Evolutionary conservation across 1,140 invertebrate genomes (phyloP), one percentile per base, ranked within the genome.

Genomic region (Trypoxylus dichotomus): DNA sequence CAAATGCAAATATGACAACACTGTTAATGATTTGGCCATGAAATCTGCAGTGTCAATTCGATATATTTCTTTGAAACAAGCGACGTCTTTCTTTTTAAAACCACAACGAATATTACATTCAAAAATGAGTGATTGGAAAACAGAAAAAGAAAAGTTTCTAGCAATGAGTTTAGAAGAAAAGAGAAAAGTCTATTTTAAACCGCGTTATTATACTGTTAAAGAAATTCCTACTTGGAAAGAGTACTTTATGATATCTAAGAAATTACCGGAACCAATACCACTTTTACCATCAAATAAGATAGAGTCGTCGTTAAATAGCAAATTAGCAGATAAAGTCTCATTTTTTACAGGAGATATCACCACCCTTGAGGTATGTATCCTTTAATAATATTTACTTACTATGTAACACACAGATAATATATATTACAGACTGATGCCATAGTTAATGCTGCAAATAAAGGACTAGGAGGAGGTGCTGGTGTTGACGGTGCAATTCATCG

Each of bases 401-500:
- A 63, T 47, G 76, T 43, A 77, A 54, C 32, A 74, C 78, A 68
- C 10, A 76, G 71, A 78, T 81, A 37, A 47, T n/a, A n/a, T n/a
- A n/a, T n/a, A n/a, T 82, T 79, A 76, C 80, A 90, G 90, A 90
- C 97, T 77, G 96, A 97, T 90, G 94, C 91, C 2, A 96, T 98
- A 83, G 95, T 96, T 0, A 98, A 98, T 91, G 96, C 96, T 72
- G 96, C 96, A 1, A 98, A 98, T 87, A 90, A 89, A 6, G 86
- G 85, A 13, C 87, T 98, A 32, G 84, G 91, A 21, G 95, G 94
- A 54, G 96, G 96, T 32, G 95, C 95, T 41, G 96, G 96, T 88
- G 94, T 97, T 32, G 95, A 97, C 87, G 94, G 94, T 77, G 94
- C 94, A 10, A 97, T 98, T 84, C 95, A 96, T 83, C 86, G 89